A percentile compares a stretch with the other conserved stretches of the same genome.
Evolutionary conservation across 2,797 vertebrate genomes (phyloP).

Genomic region (Phyllotis vaccarum): DNA sequence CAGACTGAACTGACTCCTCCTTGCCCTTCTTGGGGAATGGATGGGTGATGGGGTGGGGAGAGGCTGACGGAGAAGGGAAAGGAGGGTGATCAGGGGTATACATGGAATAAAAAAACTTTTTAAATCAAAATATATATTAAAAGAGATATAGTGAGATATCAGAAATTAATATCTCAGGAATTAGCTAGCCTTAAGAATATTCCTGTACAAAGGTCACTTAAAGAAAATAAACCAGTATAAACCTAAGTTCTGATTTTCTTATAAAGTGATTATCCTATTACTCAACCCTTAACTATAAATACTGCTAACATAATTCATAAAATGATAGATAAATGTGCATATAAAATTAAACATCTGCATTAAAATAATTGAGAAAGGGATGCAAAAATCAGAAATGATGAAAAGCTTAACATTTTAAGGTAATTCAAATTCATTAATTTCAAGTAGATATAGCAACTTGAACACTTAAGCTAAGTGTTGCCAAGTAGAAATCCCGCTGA

Average conservation of each 20-base stretch:
- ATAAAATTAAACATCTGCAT: constrained; percentile 56
- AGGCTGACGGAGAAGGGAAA: too few relatives aligned
- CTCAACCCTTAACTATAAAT: constrained; percentile 28
- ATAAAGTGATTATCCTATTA: constrained; percentile 4
- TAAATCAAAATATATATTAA: too few relatives aligned
- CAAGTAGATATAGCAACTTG: constrained; percentile 78
- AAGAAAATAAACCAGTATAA: background rate
- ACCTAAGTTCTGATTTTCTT: background rate
- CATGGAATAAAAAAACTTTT: too few relatives aligned
- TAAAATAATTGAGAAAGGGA: constrained; percentile 33
- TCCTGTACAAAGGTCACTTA: too few relatives aligned
- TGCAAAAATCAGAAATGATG: constrained; percentile 53
- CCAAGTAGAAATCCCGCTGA: constrained; percentile 77
- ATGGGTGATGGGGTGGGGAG: too few relatives aligned
- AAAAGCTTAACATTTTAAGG: constrained; percentile 74
- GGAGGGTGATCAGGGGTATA: too few relatives aligned
- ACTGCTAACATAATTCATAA: constrained; percentile 54
- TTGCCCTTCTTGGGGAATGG: too few relatives aligned
- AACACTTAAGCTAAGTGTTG: constrained; percentile 75
- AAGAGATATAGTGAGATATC: too few relatives aligned
- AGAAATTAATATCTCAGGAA: too few relatives aligned
- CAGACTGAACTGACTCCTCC: too few relatives aligned
- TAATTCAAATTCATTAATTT: constrained; percentile 79
- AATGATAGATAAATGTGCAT: constrained; percentile 33
- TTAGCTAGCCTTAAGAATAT: too few relatives aligned